Base-by-base conservation (phyloP, 2,888 invertebrate species). In the Eulithis testata region DNA sequence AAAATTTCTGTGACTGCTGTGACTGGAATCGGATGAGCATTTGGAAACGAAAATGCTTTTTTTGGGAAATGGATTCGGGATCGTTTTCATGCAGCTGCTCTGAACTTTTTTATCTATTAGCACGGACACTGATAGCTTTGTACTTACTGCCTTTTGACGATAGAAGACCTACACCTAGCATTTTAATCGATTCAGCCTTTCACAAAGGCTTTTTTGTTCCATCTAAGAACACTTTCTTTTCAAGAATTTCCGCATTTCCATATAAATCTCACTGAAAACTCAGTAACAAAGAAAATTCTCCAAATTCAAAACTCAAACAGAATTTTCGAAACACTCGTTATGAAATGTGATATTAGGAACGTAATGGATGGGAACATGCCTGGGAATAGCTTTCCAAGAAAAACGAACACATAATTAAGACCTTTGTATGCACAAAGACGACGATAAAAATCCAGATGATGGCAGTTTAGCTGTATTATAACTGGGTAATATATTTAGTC, bases 371-470 rank as follows among this genome's bases (percentile, higher is more conserved):
- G 59, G 66, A 69, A 71, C 60, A 49, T 36, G 47, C 60, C 60
- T 66, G 73, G 56, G 69, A 73, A 65, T 63, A 59, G 63, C 65
- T 68, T 58, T 61, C 49, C 27, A 63, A 61, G 68, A 68, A 63
- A 63, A 44, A 63, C 51, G 55, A 65, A 44, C 65, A 58, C 54
- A 64, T 73, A 70, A 70, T 72, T 53, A 65, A 73, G 68, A 66
- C 62, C 68, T 73, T 73, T 68, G 73, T 71, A 73, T 71, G 71
- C 71, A 70, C 65, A 68, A 66, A 66, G 63, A 62, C 60, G 63
- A 57, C 68, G 57, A 68, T 70, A 71, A 73, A 70, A 69, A 65
- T 65, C 45, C 62, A 37, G 62, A 68, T 58, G 31, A 67, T 58
- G 57, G 53, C 57, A 57, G 50, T 64, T 64, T 58, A 54, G 57